phyloP scores from a whole-genome alignment of 2,888 invertebrate genomes.

The Cancer borealis region DNA sequence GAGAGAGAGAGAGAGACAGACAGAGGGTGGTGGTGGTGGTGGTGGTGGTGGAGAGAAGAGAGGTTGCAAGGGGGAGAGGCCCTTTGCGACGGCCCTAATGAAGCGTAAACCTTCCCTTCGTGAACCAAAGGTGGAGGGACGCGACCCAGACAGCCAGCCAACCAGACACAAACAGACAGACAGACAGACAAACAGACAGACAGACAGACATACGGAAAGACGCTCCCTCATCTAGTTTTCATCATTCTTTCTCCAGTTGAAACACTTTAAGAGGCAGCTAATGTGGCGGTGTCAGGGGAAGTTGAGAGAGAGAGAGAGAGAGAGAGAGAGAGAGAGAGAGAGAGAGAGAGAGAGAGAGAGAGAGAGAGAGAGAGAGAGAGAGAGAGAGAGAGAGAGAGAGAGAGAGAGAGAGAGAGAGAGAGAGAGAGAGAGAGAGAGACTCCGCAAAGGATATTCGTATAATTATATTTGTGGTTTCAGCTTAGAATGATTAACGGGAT shows the following conservation, averaged over 20 bases:
- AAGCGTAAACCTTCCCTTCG: background rate
- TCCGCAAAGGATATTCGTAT: background rate
- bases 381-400: background rate
- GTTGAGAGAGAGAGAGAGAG: background rate
- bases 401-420: background rate
- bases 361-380: background rate
- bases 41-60: too few species aligned
- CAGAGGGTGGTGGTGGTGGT: background rate
- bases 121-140: background rate
- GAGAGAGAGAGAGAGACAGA: background rate
- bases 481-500: too few species aligned
- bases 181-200: background rate
- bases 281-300: background rate
- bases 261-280: background rate
- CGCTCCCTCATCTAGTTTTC: background rate
- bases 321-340: background rate
- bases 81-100: conserved; percentile 6
- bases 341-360: background rate
- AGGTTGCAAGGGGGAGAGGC: background rate
- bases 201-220: background rate
- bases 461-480: too few species aligned
- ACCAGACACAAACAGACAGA: background rate
- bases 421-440: background rate
- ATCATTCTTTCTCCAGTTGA: background rate
- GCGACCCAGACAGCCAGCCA: background rate